Base-by-base conservation (phyloP, 2,888 invertebrate species). In the Alsophila aescularia region DNA sequence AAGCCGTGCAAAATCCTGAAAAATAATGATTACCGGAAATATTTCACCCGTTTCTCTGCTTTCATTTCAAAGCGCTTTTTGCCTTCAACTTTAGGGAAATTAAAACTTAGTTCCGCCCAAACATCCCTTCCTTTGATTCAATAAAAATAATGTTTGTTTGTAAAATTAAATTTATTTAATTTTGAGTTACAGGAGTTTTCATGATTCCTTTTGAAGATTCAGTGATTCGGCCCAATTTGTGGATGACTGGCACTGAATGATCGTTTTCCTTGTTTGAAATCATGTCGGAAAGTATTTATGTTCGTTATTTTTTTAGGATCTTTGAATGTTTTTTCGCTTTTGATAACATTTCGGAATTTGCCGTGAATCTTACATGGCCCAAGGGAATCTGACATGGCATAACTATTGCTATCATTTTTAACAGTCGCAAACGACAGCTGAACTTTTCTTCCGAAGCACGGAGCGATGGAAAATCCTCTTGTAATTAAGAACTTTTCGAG, bases 201-300 rank as follows among this genome's bases (percentile, higher is more conserved):
- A 8, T 29, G 29, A 29, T 50, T 51, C 47, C 14, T 32, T 29
- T 29, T 1, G 1, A 24, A 7, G 16, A 32, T 39, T 34, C 39
- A 16, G 39, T 40, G 52, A 40, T 34, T 29, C 27, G 8, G 2
- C 44, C 52, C 32, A 44, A 44, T 44, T 52, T 52, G 32, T 35
- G 27, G 34, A 16, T 16, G 37, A 35, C 14, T 36, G 39, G 39
- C 31, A 10, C 7, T 37, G 12, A 32, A 32, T 42, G 3, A 40
- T 14, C 15, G 10, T 16, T 31, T 31, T 5, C 16, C 15, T 42
- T 31, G 8, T 42, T 31, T 15, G 7, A n/a, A 42, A 12, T 16
- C 12, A 31, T n/a, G 14, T 40, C 15, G 27, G 10, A 4, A 29
- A 29, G 5, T n/a, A n/a, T 24, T 24, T 6, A 24, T 6, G 24